Base-by-base conservation (phyloP, 2,797 vertebrate genomes). In the Falco columbarius region DNA sequence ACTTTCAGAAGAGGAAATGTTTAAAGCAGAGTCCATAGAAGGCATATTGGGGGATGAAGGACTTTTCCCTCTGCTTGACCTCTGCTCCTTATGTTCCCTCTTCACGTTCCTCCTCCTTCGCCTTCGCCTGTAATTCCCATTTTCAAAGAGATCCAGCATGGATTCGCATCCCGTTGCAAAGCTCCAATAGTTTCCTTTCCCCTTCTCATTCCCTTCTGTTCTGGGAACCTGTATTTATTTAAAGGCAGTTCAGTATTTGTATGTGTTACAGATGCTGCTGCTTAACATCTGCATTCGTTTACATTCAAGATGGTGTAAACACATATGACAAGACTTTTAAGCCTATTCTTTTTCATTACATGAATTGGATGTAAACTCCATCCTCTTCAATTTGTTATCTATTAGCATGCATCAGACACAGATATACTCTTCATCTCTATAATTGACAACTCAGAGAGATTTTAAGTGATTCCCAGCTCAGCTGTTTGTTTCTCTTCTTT, bases 141-240 rank as follows among this genome's bases (percentile, higher is more conserved):
- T 99, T 98, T 99, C 99, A 73, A 99, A 99, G 63, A 99, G 98
- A 96, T 99, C 99, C 63, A 99, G 98, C 98, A 99, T 99, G 44
- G 99, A 99, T 95, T 99, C 99, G 3, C 99, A 99, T 85, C 99
- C 99, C 0, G 98, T 98, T 16, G 99, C 99, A 92, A 99, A 99
- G 42, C 99, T 99, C 99, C 99, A 99, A 97, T 98, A 99, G 97
- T 99, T 99, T 62, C 99, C 99, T 86, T 99, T 99, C 12, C 99
- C 99, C 77, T 99, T 99, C 89, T 99, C 99, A 34, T 99, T 99
- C 73, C 99, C 99, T 96, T 99, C 99, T 21, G 99, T 98, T 75
- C 99, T 98, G 76, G 99, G 99, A 94, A 99, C 99, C 99, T 99
- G 98, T 19, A 91, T 87, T 91, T 83, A 81, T 87, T 89, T 72